These are phyloP conservation scores for Colostygia pectinataria DNA, from an alignment of 2,888 invertebrate species.

Conservation along the genomic window DNA sequence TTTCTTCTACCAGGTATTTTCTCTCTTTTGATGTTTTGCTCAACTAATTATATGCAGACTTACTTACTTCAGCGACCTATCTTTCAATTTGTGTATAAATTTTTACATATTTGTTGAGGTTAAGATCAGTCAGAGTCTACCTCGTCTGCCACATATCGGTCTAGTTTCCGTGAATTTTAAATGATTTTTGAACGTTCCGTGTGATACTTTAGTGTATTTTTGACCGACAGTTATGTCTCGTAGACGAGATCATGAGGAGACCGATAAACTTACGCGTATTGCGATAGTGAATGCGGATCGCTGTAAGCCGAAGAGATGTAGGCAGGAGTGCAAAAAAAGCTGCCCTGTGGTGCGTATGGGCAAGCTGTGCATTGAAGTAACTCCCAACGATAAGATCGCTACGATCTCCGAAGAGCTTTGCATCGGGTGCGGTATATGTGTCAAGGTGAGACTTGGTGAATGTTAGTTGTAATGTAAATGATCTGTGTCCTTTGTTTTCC, in stretches of 20 bases:
- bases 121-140: conserved; percentile 51
- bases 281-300: conserved; percentile 99
- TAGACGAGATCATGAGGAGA: conserved; percentile 89
- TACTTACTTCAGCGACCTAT: conserved; percentile 19
- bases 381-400: conserved; percentile 97
- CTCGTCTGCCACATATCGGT: conserved; percentile 63
- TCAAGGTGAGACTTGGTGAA: conserved; percentile 88
- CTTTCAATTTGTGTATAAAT: conserved; percentile 27
- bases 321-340: conserved; percentile 99
- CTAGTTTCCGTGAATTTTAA: conserved; percentile 36
- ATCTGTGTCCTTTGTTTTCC: conserved; percentile 1
- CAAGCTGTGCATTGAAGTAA: conserved; percentile 99
- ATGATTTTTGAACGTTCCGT: conserved; percentile 25
- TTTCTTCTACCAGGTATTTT: conserved; percentile 68
- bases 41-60: conserved; percentile 17
- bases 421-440: conserved; percentile 99
- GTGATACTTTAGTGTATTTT: conserved; percentile 37
- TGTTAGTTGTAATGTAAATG: conserved; percentile 4
- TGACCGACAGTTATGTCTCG: conserved; percentile 72
- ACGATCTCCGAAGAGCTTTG: conserved; percentile 98
- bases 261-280: conserved; percentile 97
- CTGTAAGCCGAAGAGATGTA: conserved; percentile 99
- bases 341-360: conserved; percentile 99
- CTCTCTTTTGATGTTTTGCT: conserved; percentile 24
- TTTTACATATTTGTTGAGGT: conserved; percentile 59